These are phyloP conservation scores for Lasioglossum morio DNA, from an alignment of 2,888 invertebrate genomes.

Conservation along the genomic window DNA sequence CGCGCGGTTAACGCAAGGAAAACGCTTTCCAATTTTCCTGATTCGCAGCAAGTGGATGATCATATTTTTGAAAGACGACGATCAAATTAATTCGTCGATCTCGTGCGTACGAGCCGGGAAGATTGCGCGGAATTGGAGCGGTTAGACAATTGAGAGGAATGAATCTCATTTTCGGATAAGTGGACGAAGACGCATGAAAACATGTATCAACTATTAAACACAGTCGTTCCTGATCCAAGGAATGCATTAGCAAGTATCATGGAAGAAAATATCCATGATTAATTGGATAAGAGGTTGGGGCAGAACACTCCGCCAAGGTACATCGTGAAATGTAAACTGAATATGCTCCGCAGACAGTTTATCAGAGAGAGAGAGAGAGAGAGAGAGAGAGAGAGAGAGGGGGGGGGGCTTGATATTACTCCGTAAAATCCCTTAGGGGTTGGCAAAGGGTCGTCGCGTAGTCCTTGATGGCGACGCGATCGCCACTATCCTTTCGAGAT, in stretches of 20 bases:
- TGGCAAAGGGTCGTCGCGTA: constrained; percentile 72
- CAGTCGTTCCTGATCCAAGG: neutral
- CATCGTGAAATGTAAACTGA: constrained; percentile 59
- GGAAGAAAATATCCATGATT: constrained; percentile 43
- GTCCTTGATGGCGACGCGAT: constrained; percentile 77
- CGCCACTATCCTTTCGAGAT: constrained; percentile 80
- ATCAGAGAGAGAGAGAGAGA: constrained; percentile 34
- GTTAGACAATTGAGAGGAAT: constrained; percentile 13
- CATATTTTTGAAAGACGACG: constrained; percentile 16
- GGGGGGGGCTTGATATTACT: constrained; percentile 69
- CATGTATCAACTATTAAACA: constrained; percentile 7
- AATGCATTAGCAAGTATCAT: neutral
- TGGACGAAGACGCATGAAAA: constrained; percentile 40
- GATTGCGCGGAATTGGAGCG: neutral
- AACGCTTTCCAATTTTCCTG: constrained; percentile 9
- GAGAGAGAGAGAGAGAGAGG: constrained; percentile 23
- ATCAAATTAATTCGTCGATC: constrained; percentile 6
- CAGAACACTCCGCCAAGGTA: neutral
- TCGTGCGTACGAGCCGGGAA: neutral
- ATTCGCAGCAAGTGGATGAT: constrained; percentile 2
- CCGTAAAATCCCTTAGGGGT: constrained; percentile 76
- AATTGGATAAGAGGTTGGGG: constrained; percentile 36
- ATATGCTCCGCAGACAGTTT: constrained; percentile 58
- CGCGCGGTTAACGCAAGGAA: neutral
- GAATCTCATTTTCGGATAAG: constrained; percentile 17